Base-by-base conservation (phyloP, 2,113 vertebrate species). In the Lethenteron reissneri region DNA sequence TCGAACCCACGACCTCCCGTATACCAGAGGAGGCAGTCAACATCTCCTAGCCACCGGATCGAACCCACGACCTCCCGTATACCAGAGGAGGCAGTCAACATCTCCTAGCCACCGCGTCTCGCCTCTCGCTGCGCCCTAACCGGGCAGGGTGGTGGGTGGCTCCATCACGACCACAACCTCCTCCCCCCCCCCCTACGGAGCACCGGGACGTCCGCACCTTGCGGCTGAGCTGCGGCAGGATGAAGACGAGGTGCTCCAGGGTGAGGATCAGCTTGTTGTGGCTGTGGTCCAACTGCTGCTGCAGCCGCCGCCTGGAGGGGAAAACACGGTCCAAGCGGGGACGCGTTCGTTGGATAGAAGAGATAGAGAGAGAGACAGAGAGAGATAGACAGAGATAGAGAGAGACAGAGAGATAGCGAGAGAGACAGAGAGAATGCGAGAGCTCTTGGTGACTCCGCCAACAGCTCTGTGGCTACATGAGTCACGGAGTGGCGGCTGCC, bases 151-250 rank as follows among this genome's bases (percentile, higher is more conserved):
- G 80, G 82, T 74, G 25, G 64, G 25, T 25, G n/a, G 64, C n/a
- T n/a, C n/a, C n/a, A 25, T 17, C 64, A 41, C 41, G 41, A 41
- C 41, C 41, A 11, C 62, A 68, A n/a, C 25, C 64, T 10, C n/a
- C 25, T 12, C 64, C 41, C 41, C 41, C 41, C 41, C 41, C 41
- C 41, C 41, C 41, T 41, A 41, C 41, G 41, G 41, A 70, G n/a
- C 11, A 12, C 12, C n/a, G 25, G 58, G 60, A 75, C 7, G 13
- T 58, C 62, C 70, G 15, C 71, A 85, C 85, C 83, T 83, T 85
- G 74, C 82, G 81, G 77, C 84, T 85, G 1, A 86, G 77, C 1
- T 82, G 84, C 1, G 84, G 84, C 74, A 83, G 83, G 68, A 86
- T 84, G 57, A 86, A 86, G 1, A 82, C 85, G 71, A 86, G 81